These are phyloP conservation scores for Scaptomyza polygonia DNA, from an alignment of 2,888 invertebrate species.

Conservation along the genomic window DNA sequence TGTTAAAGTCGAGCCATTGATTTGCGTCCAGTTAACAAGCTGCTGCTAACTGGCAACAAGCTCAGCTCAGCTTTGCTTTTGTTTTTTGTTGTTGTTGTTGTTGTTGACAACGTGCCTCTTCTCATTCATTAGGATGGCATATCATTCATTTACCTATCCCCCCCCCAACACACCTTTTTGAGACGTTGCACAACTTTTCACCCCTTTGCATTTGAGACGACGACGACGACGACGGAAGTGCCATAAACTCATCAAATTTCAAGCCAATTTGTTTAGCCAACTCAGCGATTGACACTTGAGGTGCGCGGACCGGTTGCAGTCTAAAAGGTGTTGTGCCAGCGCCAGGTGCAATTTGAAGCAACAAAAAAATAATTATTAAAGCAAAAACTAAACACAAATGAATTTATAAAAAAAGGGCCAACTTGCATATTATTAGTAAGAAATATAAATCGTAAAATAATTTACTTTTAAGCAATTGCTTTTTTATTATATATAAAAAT, in stretches of 20 bases:
- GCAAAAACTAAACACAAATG: neutral
- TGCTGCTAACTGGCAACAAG: slow-evolving; percentile 30
- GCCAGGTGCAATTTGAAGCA: neutral
- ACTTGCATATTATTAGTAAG: too few relatives aligned
- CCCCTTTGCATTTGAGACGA: slow-evolving; percentile 33
- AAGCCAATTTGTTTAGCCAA: slow-evolving; percentile 58
- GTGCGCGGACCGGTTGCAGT: neutral
- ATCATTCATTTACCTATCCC: slow-evolving; percentile 58
- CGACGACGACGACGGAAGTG: slow-evolving; percentile 43
- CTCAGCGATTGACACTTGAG: slow-evolving; percentile 21
- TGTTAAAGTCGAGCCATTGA: slow-evolving; percentile 45
- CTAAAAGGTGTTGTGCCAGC: too few relatives aligned
- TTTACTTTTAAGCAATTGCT: too few relatives aligned
- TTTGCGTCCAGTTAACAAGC: slow-evolving; percentile 45
- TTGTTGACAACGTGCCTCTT: slow-evolving; percentile 33
- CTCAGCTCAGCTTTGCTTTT: neutral
- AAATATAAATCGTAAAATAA: too few relatives aligned
- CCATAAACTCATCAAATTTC: slow-evolving; percentile 66
- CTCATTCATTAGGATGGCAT: slow-evolving; percentile 70
- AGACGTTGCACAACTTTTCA: slow-evolving; percentile 46
- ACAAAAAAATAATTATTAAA: neutral
- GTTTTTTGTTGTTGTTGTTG: neutral
- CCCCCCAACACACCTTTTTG: neutral
- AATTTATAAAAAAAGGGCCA: too few relatives aligned
- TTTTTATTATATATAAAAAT: too few relatives aligned